phyloP scores from a whole-genome alignment of 1,140 invertebrate genomes.

The Drosophila melanogaster region Release_6_plus_ISO1_MT NT_037436.4:878001-878500 shows the following conservation, averaged over 20 bases:
- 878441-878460: constrained; percentile 64
- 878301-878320: constrained; percentile 33
- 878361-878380: constrained; percentile 61
- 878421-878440: constrained; percentile 9
- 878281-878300: constrained; percentile 18
- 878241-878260: constrained; percentile 15
- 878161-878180: constrained; percentile 53
- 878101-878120: constrained; percentile 47
- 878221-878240: constrained; percentile 32
- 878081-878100: constrained; percentile 61
- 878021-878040: constrained; percentile 50
- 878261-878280: constrained; percentile 20
- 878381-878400: constrained; percentile 47
- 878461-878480: constrained; percentile 64
- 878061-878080: constrained; percentile 72
- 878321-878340: constrained; percentile 32
- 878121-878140: constrained; percentile 42
- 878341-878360: constrained; percentile 50
- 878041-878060: constrained; percentile 51
- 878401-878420: constrained; percentile 52
- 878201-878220: constrained; percentile 7
- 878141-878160: constrained; percentile 41
- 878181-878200: constrained; percentile 38
- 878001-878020: constrained; percentile 48
- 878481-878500: constrained; percentile 59